Base-by-base conservation (phyloP, 2,888 invertebrate genomes). In the Cataglyphis altisquamis region DNA sequence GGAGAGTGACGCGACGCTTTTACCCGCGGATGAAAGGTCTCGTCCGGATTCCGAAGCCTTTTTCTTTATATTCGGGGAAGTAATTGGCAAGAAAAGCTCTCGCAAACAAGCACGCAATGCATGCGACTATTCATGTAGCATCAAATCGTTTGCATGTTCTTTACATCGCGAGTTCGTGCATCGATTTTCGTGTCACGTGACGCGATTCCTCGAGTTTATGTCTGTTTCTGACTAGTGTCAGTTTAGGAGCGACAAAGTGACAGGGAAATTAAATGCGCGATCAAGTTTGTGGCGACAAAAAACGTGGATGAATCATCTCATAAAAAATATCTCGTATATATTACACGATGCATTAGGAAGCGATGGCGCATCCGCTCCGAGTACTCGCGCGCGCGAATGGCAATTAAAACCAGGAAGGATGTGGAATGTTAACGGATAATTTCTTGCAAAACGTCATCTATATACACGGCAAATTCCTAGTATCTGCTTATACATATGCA, bases 391-490 rank as follows among this genome's bases (percentile, higher is more conserved):
- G 39, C 52, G 75, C 55, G 15, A 77, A 29, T 55, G 9, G 55
- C 29, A 77, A 77, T 77, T 77, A 77, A 77, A 68, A 1, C 15
- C 77, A 55, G 29, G 29, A 68, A 77, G 75, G 75, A 77, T 67
- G 77, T 68, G 41, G 41, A 77, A 77, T 77, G 77, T 77, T 77
- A 77, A 77, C 77, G 77, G 77, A 77, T 77, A 70, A 77, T 70
- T 77, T 70, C 77, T 68, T 57, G 72, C 39, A 55, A 57, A 68
- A 68, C 5, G 41, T 29, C n/a, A 18, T 55, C 55, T 39, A 41
- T 25, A 15, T 39, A n/a, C 48, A 18, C 18, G 6, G 29, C 41
- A n/a, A 15, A 57, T 68, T 70, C 29, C 72, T 55, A 25, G 55
- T 67, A 55, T 55, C 36, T n/a, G 55, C 70, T 55, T 68, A 77